Evolutionary conservation across 2,797 vertebrate genomes (phyloP), one percentile per base, ranked within the genome.

Genomic region (Chrosomus eos): DNA sequence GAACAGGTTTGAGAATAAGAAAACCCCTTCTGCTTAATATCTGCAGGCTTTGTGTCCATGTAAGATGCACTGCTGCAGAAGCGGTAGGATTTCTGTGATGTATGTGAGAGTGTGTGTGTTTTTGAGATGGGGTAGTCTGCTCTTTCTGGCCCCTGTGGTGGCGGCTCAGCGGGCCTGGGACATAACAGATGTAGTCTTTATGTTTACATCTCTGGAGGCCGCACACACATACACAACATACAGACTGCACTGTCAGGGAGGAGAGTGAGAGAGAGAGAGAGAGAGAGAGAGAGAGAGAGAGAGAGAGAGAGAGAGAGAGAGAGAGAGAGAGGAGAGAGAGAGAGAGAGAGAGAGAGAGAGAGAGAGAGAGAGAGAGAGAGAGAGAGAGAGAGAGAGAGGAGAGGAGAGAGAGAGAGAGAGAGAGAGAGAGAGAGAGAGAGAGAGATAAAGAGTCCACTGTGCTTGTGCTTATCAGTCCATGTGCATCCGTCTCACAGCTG

Each of bases 101-200:
- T 81, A 28, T 67, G 23, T 38, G 60, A 33, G 58, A 64, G 23
- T 14, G 31, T n/a, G 74, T 86, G 75, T 66, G 80, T 80, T 60
- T 86, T 81, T 70, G 48, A 82, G 66, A 45, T 74, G n/a, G 48
- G 73, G 26, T 78, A 45, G 53, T 81, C 78, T 76, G 40, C 73
- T 81, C 31, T 76, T 70, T 83, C 31, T 70, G 38, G 45, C 80
- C 74, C 84, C 84, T 85, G 82, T 8, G 55, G 79, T 87, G 86
- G 19, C 18, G 9, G n/a, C 78, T 70, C 53, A 64, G 83, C 28
- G 18, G 40, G 55, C 55, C 80, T 38, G 31, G 58, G 43, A 73
- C 76, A 84, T 38, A 85, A 71, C 83, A 87, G 86, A 82, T 89
- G 88, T 86, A 75, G 73, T 82, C 58, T 81, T 84, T 72, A 73